These are phyloP conservation scores for Sebastes fasciatus DNA, from an alignment of 2,113 vertebrate genomes.

Conservation along the genomic window DNA sequence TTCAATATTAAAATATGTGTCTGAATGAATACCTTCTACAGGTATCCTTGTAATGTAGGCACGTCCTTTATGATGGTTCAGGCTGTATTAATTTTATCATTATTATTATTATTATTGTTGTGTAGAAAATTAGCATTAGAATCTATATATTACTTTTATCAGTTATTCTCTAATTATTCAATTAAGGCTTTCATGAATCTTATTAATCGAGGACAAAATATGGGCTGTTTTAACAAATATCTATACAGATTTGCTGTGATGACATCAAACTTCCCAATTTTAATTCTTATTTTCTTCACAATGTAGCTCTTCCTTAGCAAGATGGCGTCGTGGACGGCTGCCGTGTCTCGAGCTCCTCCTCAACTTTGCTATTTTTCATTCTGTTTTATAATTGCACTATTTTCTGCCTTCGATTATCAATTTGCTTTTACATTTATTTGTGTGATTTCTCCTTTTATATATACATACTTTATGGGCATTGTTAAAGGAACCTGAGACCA, in stretches of 20 bases:
- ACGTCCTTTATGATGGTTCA: background rate
- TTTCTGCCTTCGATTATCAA: too few species aligned
- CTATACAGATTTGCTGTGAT: background rate
- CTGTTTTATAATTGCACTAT: too few species aligned
- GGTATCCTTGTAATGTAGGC: background rate
- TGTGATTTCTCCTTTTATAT: too few species aligned
- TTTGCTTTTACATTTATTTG: too few species aligned
- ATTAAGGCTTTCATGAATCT: background rate
- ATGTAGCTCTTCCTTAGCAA: background rate
- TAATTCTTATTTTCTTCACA: background rate
- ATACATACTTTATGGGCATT: too few species aligned
- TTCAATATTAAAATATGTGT: background rate
- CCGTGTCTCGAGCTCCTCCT: too few species aligned
- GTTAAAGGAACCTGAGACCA: too few species aligned
- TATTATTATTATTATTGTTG: background rate
- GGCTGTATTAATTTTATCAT: background rate
- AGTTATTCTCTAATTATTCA: background rate
- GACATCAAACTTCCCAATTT: background rate
- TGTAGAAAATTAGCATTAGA: background rate
- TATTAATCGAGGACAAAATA: slow-evolving; percentile 7
- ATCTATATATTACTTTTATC: background rate
- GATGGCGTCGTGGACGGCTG: too few species aligned
- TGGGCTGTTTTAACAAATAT: slow-evolving; percentile 5
- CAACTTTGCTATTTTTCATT: too few species aligned
- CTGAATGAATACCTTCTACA: background rate